Conservation (phyloP, 1,140 invertebrate genomes). For the Arctopsyche grandis region DNA sequence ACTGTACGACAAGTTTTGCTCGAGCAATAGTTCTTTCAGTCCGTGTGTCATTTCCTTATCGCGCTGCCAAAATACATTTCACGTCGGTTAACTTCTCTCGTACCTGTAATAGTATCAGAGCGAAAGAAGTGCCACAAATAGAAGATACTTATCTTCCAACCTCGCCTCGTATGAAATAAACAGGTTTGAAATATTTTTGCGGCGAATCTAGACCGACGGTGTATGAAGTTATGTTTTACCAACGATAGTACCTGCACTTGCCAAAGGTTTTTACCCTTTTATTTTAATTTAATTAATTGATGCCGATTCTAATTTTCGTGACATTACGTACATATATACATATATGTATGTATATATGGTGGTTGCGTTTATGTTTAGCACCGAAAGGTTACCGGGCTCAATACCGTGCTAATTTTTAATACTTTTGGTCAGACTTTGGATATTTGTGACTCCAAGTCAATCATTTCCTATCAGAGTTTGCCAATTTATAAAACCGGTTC, state of each 20-base stretch:
- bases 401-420: too few species aligned
- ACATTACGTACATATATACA: neutral
- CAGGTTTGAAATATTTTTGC: constrained; percentile 47
- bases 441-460: too few species aligned
- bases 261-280: too few species aligned
- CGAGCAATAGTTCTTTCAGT: constrained; percentile 44
- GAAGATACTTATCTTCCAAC: constrained; percentile 50
- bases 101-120: constrained; percentile 5
- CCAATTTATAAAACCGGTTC: too few species aligned
- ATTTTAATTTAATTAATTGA: neutral
- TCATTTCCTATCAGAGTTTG: too few species aligned
- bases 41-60: constrained; percentile 53
- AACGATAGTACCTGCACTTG: neutral
- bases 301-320: neutral
- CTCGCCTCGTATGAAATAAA: constrained; percentile 46
- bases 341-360: neutral
- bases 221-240: neutral
- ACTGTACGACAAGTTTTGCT: neutral
- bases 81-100: constrained; percentile 46
- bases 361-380: too few species aligned
- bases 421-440: too few species aligned
- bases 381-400: too few species aligned
- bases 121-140: constrained; percentile 50
- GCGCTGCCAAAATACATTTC: constrained; percentile 54
- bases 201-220: neutral